phyloP scores from a whole-genome alignment of 2,797 vertebrate genomes.

The Cuniculus paca region DNA sequence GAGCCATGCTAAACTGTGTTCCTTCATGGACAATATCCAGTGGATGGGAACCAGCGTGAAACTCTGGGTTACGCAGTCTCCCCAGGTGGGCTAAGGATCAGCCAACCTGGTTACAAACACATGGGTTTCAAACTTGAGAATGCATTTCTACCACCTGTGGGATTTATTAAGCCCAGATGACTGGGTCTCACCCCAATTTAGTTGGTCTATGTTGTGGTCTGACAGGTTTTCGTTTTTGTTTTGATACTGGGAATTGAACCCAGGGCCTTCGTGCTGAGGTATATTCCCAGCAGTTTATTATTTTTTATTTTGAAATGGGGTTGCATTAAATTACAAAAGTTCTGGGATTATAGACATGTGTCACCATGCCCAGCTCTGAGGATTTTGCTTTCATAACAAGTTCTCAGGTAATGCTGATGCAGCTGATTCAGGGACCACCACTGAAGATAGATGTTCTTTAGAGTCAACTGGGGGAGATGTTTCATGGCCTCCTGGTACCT shows the following conservation, averaged over 20 bases:
- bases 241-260: background rate
- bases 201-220: background rate
- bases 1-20: background rate
- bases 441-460: background rate
- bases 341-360: background rate
- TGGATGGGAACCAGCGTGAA: background rate
- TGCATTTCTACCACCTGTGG: accelerated
- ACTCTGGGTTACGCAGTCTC: background rate
- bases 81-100: background rate
- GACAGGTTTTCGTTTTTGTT: background rate
- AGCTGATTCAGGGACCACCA: background rate
- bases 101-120: background rate
- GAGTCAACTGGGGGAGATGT: background rate
- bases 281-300: background rate
- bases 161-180: background rate
- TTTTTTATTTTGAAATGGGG: background rate
- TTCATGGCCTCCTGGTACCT: background rate
- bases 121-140: background rate
- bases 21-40: background rate
- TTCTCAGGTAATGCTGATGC: background rate
- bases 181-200: background rate
- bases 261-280: background rate
- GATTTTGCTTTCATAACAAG: background rate
- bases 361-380: background rate
- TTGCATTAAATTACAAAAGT: background rate